Evolutionary conservation across 2,797 vertebrate genomes (phyloP).

Genomic region (Anguilla megastoma): DNA sequence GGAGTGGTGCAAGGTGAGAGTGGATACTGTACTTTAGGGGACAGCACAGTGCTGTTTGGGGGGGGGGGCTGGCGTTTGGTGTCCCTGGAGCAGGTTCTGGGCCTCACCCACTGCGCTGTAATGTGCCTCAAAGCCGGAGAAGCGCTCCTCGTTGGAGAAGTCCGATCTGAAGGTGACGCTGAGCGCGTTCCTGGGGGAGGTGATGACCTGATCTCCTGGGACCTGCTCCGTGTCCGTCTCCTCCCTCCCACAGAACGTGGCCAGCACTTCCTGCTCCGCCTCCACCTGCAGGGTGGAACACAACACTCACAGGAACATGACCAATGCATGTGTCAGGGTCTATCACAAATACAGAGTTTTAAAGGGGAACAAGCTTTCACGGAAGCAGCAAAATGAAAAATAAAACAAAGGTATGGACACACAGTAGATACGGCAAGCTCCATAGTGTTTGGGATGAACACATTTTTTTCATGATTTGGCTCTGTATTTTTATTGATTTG

Average conservation of each 20-base stretch:
- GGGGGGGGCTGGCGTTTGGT: neutral
- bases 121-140: constrained; percentile 88
- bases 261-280: constrained; percentile 80
- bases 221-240: constrained; percentile 87
- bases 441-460: no score
- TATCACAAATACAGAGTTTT: neutral
- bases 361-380: neutral
- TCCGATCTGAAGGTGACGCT: constrained; percentile 84
- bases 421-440: no score
- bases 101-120: constrained; percentile 85
- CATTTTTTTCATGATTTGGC: no score
- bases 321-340: neutral
- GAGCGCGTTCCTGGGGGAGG: constrained; percentile 77
- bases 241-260: constrained; percentile 85
- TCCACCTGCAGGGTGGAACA: constrained; percentile 74
- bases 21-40: neutral
- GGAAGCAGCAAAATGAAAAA: neutral
- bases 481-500: no score
- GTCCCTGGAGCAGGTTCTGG: neutral
- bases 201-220: constrained; percentile 76
- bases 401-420: neutral
- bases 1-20: neutral
- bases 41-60: neutral
- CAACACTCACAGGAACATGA: neutral
- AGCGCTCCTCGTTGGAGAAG: constrained; percentile 92